Conservation (phyloP, 1,140 invertebrate species). For the Rhagoletis pomonella region DNA sequence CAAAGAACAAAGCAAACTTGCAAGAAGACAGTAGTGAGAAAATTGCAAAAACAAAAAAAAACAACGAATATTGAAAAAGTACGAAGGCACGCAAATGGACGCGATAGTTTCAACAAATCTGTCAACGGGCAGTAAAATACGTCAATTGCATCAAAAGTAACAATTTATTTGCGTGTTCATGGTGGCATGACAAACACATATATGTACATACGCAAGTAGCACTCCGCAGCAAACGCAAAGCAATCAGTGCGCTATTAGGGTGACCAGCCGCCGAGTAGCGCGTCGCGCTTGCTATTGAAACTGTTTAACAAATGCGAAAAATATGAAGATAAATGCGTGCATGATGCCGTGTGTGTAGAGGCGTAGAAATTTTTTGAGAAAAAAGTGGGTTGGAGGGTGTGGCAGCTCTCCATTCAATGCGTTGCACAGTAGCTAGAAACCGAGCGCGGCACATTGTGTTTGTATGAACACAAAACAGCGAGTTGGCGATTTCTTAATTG, state of each 20-base stretch:
- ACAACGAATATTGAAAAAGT: neutral
- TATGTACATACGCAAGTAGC: neutral
- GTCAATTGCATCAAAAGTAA: constrained; percentile 32
- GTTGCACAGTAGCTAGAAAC: neutral
- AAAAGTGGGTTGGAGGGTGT: neutral
- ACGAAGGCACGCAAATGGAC: neutral
- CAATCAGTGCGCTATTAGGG: constrained; percentile 36
- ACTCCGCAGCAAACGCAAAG: neutral
- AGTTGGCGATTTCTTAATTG: constrained; percentile 39
- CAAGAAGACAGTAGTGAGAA: constrained; percentile 1
- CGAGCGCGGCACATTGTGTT: neutral
- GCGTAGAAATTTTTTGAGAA: constrained; percentile 7
- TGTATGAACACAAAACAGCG: neutral
- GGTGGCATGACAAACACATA: neutral
- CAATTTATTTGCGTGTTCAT: constrained; percentile 42
- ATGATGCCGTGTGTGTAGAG: neutral
- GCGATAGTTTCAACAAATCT: neutral
- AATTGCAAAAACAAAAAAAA: constrained; percentile 7
- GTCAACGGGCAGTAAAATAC: constrained; percentile 16
- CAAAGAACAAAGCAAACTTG: constrained; percentile 23
- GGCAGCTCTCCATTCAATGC: neutral
- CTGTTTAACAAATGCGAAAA: constrained; percentile 13
- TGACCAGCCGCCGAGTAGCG: constrained; percentile 2
- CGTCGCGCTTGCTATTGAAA: neutral
- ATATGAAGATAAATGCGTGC: constrained; percentile 51